Percentiles rank a stretch among this genome's conserved stretches.
These are phyloP conservation scores for Hyles lineata DNA, from an alignment of 2,888 invertebrate genomes.

Conservation along the genomic window DNA sequence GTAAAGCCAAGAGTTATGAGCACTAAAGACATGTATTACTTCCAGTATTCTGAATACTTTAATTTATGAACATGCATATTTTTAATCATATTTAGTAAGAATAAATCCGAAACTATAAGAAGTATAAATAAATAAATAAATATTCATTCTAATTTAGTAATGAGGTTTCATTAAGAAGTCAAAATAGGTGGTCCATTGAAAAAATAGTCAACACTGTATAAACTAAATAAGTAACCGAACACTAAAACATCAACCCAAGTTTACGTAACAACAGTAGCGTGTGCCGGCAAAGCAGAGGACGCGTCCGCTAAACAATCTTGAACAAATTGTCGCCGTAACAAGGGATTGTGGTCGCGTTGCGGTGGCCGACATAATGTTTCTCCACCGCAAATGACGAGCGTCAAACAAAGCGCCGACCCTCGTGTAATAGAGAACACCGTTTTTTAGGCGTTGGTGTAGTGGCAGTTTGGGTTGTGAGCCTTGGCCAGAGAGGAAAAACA, in stretches of 20 bases:
- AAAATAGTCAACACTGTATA: background rate
- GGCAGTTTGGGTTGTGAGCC: background rate
- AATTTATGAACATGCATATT: too few relatives aligned
- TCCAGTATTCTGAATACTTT: too few relatives aligned
- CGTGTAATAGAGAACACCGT: constrained; percentile 30
- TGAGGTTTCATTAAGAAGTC: too few relatives aligned
- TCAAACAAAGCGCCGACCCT: constrained; percentile 55
- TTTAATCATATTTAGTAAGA: too few relatives aligned
- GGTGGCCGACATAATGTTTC: constrained; percentile 60
- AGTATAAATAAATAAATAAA: too few relatives aligned
- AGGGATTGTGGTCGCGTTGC: constrained; percentile 54
- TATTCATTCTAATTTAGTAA: too few relatives aligned
- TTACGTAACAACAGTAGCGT: constrained; percentile 47
- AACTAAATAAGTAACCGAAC: background rate
- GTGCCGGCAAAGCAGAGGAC: constrained; percentile 36
- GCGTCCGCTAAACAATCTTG: constrained; percentile 40
- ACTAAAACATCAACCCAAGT: background rate
- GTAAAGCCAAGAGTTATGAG: too few relatives aligned
- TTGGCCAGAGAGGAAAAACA: background rate
- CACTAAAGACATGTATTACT: too few relatives aligned
- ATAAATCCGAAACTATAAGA: too few relatives aligned
- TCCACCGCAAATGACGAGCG: constrained; percentile 66
- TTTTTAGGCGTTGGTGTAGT: background rate
- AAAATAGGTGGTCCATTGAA: too few relatives aligned
- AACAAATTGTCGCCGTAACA: constrained; percentile 73